phyloP scores from a whole-genome alignment of 2,888 invertebrate species.

The Pristionchus entomophagus region DNA sequence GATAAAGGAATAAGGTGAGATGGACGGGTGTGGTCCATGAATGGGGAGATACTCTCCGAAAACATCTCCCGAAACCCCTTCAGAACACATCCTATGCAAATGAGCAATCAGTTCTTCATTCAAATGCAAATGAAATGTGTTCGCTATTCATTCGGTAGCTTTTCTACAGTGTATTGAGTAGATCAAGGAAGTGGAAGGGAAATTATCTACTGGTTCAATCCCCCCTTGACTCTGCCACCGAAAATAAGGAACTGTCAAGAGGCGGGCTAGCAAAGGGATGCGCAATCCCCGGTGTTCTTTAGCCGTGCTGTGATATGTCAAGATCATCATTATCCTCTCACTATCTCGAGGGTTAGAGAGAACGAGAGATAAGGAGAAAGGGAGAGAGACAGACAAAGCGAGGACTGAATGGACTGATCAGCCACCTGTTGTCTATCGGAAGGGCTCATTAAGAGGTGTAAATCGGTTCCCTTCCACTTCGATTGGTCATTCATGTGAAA shows the following conservation, averaged over 20 bases:
- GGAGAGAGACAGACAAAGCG: background rate
- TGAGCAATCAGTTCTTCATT: background rate
- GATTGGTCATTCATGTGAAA: conserved; percentile 15
- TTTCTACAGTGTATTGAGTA: background rate
- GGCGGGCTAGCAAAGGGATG: background rate
- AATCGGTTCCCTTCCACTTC: conserved; percentile 42
- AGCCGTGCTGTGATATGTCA: conserved; percentile 4
- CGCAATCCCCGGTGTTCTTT: conserved; percentile 39
- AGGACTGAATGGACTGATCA: background rate
- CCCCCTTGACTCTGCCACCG: background rate
- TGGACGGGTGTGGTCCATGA: background rate
- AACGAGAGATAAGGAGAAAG: background rate
- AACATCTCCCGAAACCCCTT: background rate
- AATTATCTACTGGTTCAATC: background rate
- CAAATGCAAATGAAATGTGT: background rate
- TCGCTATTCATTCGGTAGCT: background rate
- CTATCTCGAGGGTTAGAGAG: background rate
- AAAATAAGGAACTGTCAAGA: conserved; percentile 13
- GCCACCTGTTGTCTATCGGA: background rate
- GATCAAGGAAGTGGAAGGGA: background rate
- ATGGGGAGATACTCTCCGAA: background rate
- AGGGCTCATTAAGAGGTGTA: conserved; percentile 32
- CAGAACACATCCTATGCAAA: background rate
- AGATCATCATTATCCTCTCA: background rate
- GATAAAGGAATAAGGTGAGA: background rate